Percentiles rank a stretch among this genome's conserved stretches.
phyloP scores from a whole-genome alignment of 2,797 vertebrate species.

The Dendrocincla tyrannina region DNA sequence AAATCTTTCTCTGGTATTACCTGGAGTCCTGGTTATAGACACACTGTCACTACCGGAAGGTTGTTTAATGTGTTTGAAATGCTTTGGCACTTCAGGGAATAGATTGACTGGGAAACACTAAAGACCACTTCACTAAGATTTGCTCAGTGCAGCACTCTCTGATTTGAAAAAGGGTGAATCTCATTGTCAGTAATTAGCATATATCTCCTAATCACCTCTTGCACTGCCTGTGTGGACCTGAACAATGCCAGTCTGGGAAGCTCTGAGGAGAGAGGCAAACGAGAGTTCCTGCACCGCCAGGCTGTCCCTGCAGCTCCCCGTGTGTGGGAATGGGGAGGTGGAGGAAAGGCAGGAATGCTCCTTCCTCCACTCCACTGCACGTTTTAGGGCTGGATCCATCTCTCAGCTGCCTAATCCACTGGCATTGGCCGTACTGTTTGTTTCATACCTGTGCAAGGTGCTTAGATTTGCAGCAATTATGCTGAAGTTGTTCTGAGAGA shows the following conservation, averaged over 20 bases:
- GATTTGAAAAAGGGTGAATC: not conserved
- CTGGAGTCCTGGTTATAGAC: not conserved
- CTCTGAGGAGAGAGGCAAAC: not conserved
- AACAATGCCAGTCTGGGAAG: not conserved
- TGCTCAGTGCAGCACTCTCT: not conserved
- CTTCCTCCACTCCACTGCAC: not conserved
- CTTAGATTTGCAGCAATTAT: not conserved
- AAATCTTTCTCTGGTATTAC: not conserved
- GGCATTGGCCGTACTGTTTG: not conserved
- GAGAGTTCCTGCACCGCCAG: not conserved
- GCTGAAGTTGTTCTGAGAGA: not conserved
- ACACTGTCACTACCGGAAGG: not conserved
- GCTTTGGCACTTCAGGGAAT: not conserved
- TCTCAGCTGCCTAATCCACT: not conserved
- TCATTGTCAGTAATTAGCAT: not conserved
- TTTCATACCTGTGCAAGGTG: not conserved
- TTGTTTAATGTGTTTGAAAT: not conserved
- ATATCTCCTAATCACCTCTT: not conserved
- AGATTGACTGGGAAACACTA: not conserved
- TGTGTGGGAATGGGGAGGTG: fast-evolving
- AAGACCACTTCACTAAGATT: not conserved
- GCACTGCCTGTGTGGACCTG: not conserved
- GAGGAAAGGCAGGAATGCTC: not conserved
- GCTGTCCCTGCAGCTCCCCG: fast-evolving
- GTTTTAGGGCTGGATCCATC: not conserved